Conservation (phyloP, 2,888 invertebrate species). For the Idaea biselata region DNA sequence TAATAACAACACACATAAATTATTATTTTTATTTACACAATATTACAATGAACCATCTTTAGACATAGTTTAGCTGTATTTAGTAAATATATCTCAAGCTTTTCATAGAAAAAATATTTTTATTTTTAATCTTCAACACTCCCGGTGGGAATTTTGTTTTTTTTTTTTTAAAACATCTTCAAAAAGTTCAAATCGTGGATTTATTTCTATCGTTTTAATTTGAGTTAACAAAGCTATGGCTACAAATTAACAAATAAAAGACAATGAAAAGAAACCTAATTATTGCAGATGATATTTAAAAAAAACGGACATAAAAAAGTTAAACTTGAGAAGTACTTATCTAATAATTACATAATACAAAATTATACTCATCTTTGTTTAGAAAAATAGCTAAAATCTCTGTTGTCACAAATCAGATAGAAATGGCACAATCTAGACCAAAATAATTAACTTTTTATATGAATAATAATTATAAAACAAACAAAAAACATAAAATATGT, state of each 20-base stretch:
- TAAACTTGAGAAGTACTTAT: background rate
- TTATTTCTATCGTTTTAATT: too few species aligned
- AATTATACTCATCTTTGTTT: background rate
- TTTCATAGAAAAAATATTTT: background rate
- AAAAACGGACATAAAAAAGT: background rate
- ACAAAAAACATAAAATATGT: background rate
- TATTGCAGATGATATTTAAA: too few species aligned
- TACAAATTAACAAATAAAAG: too few species aligned
- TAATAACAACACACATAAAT: conserved; percentile 70
- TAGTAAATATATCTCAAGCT: background rate
- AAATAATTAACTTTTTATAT: conserved; percentile 6
- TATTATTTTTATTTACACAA: conserved; percentile 69
- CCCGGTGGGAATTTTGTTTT: too few species aligned
- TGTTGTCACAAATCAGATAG: conserved; percentile 17
- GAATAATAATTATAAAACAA: background rate
- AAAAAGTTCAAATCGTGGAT: too few species aligned
- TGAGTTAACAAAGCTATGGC: too few species aligned
- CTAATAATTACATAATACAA: background rate
- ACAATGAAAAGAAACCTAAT: too few species aligned
- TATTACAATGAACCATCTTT: conserved; percentile 55
- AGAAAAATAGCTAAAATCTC: background rate
- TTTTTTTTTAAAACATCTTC: too few species aligned
- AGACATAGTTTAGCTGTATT: background rate
- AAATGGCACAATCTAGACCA: conserved; percentile 34
- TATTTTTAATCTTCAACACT: too few species aligned